Evolutionary conservation across 2,113 vertebrate genomes (phyloP), one percentile per base, ranked within the genome.

Genomic region (Ibidorhyncha struthersii): DNA sequence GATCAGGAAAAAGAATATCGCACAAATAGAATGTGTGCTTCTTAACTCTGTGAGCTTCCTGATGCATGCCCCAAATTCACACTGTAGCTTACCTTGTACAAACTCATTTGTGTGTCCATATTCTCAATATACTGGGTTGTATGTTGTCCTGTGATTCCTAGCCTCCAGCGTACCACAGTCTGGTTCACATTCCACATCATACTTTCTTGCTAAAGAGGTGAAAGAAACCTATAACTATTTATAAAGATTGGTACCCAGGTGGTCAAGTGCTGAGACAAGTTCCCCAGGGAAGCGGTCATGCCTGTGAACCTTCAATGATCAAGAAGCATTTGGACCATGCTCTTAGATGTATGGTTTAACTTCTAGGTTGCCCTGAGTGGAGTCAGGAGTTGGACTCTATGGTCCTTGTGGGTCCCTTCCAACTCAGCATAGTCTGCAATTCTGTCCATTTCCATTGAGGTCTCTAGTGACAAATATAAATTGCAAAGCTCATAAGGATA

Each of bases 51-150:
- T 66, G 62, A 76, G 30, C 77, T 58, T 74, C 38, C 41, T 67
- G n/a, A 20, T 59, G 11, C 0, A 0, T 58, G 4, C 14, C 86
- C 20, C 27, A 53, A 5, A 58, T 61, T 89, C 34, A 20, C 1
- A 0, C 20, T 67, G 76, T 3, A 72, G 36, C 23, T 71, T 5
- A 22, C 18, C 23, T 47, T 53, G 9, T 30, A 58, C 52, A 80
- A 89, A 49, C 10, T 93, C 5, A 17, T 14, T 16, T 66, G 8
- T 29, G 8, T 71, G 62, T 30, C 34, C 8, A 5, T 71, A 40
- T 38, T 82, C 43, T 67, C 14, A 58, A 2, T 83, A 82, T 83
- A 11, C 41, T 32, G 25, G 43, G 10, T 40, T 65, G 0, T 9
- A 7, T 49, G 22, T 82, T 82, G 18, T 15, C 49, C 65, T 14